These are phyloP conservation scores for Eufriesea mexicana DNA, from an alignment of 1,140 invertebrate species.

Conservation along the genomic window DNA sequence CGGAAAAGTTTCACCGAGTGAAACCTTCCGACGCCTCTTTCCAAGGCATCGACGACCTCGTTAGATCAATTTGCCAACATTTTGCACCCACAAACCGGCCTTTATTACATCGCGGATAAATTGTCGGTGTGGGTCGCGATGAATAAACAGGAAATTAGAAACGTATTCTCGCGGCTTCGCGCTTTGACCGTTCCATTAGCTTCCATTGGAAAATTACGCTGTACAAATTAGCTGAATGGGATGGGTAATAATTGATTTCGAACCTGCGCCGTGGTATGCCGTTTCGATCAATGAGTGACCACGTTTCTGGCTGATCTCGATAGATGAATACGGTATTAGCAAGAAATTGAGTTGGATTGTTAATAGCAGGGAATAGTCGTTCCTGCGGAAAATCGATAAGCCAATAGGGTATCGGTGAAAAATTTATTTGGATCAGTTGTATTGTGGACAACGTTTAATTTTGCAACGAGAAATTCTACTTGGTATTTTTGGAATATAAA, in stretches of 20 bases:
- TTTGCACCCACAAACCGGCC: conserved; percentile 61
- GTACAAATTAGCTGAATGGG: neutral
- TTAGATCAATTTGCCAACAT: conserved; percentile 65
- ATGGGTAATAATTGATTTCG: neutral
- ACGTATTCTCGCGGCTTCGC: conserved; percentile 45
- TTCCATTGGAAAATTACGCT: conserved; percentile 29
- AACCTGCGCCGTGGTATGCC: too few relatives aligned
- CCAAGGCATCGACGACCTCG: conserved; percentile 60
- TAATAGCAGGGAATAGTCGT: too few relatives aligned
- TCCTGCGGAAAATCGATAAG: too few relatives aligned
- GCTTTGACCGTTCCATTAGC: neutral
- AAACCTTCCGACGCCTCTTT: conserved; percentile 48
- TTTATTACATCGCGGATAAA: conserved; percentile 60
- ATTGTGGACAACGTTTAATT: too few relatives aligned
- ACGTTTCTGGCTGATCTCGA: neutral
- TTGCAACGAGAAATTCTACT: too few relatives aligned
- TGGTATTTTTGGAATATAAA: too few relatives aligned
- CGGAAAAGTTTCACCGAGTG: conserved; percentile 64
- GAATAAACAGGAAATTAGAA: conserved; percentile 68
- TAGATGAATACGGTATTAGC: neutral
- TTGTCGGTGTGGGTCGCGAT: conserved; percentile 48
- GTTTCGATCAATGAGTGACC: neutral
- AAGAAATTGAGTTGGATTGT: too few relatives aligned
- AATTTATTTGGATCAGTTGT: too few relatives aligned
- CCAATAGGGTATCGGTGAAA: too few relatives aligned